Evolutionary conservation across 2,888 invertebrate genomes (phyloP), one percentile per base, ranked within the genome.

Genomic region (Trachelus troglodyta): DNA sequence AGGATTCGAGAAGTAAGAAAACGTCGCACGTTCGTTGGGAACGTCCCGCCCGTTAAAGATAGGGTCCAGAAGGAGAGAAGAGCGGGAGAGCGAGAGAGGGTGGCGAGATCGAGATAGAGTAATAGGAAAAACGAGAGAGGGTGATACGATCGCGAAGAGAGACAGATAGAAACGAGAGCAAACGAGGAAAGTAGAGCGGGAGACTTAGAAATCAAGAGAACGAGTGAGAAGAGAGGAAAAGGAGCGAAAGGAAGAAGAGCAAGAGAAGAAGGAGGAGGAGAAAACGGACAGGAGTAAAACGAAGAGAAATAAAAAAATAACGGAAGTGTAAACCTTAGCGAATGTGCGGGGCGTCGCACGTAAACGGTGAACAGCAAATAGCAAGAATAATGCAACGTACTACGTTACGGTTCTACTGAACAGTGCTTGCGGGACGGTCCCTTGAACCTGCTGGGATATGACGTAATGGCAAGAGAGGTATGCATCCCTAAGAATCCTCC

Each of bases 401-500:
- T 85, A 81, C 81, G 40, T 40, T 40, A 80, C 76, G 85, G 82
- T 85, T 86, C 85, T 85, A 87, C 84, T 84, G 86, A 86, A 87
- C 88, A 89, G 88, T 89, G 89, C 86, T 86, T 84, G 88, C 88
- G 90, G 91, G 89, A 91, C 87, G 87, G 87, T 89, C 88, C 89
- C 89, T 88, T 89, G 40, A 40, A 89, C 89, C 90, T 90, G 90
- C 90, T 90, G 90, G 90, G 91, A 91, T 90, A 92, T 92, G 92
- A 92, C 92, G 92, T 92, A 92, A 92, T 92, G 92, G 92, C 92
- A 92, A 92, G 92, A 92, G 92, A 92, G 92, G 92, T 92, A 91
- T 84, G 89, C 82, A 40, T 40, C 40, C 40, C 75, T 75, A 77
- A 73, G 77, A 73, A 76, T 4, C 15, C 15, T 31, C 35, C 33